Base-by-base conservation (phyloP, 2,888 invertebrate genomes). In the Sminthurinus aureus region DNA sequence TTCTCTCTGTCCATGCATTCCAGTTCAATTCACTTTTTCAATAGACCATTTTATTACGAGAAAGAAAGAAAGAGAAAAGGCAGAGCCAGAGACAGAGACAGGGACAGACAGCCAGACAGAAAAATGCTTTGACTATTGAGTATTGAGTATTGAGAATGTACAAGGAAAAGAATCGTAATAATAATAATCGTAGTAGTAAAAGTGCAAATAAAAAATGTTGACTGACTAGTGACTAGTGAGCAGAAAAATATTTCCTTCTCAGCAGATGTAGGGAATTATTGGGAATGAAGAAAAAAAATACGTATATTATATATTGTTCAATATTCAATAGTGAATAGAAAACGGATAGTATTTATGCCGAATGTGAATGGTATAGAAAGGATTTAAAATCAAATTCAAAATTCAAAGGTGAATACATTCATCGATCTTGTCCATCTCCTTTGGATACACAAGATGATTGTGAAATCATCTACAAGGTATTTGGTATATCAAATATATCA, bases 211-310 rank as follows among this genome's bases (percentile, higher is more conserved):
- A 24, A 26, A 73, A 73, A 73, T 73, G 73, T 38, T 73, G 73
- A 73, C 24, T 73, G 24, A 73, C 73, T 26, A 73, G 71, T 22
- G 71, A 22, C 20, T 20, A 20, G 22, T 22, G 71, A 71, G 71
- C 13, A 22, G 38, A 73, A 9, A 24, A 38, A 38, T 38, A 38
- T 38, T 38, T 38, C 6, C 38, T 38, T 38, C 15, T 58, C 58
- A 58, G 58, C 26, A 24, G 11, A 73, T 73, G 73, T 24, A 24
- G 8, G 9, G 58, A 58, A 18, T 58, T 58, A 58, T 58, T 18
- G 1, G 58, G 18, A 13, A 58, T 58, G 18, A 2, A 13, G 18
- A 58, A 58, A 15, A 58, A 58, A 15, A 58, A 58, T 58, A 58
- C 13, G 9, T 58, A 15, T n/a, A n/a, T n/a, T n/a, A n/a, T n/a